These are phyloP conservation scores for Melospiza melodia DNA, from an alignment of 2,113 vertebrate species.

Conservation along the genomic window DNA sequence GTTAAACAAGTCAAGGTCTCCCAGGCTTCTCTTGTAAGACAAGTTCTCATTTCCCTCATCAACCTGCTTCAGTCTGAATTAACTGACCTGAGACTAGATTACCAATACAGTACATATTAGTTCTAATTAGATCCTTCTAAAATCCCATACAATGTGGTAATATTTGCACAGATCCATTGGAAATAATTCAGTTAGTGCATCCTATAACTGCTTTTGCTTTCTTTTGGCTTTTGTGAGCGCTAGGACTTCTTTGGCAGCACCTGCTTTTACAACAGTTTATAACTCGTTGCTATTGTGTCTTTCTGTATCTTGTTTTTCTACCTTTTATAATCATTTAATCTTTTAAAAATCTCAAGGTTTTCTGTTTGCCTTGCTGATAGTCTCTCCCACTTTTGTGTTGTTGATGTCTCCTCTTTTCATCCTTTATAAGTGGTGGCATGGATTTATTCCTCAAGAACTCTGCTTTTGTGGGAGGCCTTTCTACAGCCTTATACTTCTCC, in stretches of 20 bases:
- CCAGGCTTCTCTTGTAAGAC: background rate
- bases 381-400: background rate
- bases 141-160: background rate
- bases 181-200: background rate
- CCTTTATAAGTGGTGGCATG: background rate
- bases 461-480: background rate
- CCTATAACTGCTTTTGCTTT: background rate
- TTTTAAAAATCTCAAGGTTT: background rate
- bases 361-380: background rate
- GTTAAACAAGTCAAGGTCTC: background rate
- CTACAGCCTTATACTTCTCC: background rate
- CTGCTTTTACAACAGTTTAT: background rate
- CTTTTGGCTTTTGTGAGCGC: background rate
- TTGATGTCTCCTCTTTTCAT: background rate
- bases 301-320: background rate
- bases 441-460: background rate
- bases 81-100: background rate
- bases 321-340: background rate
- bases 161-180: background rate
- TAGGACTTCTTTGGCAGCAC: background rate
- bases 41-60: background rate
- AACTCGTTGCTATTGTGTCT: background rate
- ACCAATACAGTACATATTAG: background rate
- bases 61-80: background rate
- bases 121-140: background rate